These are phyloP conservation scores for Tortricodes alternella DNA, from an alignment of 2,888 invertebrate species.

Conservation along the genomic window DNA sequence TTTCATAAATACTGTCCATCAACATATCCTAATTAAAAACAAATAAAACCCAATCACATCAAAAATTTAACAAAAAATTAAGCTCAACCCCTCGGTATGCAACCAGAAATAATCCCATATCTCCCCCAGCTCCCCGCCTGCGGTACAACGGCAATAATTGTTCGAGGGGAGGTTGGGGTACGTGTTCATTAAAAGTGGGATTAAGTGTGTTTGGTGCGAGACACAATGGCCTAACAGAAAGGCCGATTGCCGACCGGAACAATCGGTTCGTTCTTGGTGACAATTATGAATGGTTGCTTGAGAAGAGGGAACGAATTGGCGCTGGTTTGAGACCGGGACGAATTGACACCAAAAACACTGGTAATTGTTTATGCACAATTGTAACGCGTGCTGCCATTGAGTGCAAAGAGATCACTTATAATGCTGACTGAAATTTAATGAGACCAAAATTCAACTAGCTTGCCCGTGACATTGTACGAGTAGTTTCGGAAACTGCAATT, in stretches of 20 bases:
- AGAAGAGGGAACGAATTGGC: slow-evolving; percentile 9
- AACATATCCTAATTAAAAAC: slow-evolving; percentile 23
- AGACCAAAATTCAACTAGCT: no score
- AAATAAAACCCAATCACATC: slow-evolving; percentile 22
- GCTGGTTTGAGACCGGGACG: background rate
- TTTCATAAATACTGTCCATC: background rate
- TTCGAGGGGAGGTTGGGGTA: slow-evolving; percentile 29
- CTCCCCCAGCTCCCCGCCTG: slow-evolving; percentile 22
- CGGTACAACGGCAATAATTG: slow-evolving; percentile 28
- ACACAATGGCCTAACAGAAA: background rate
- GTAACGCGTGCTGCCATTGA: background rate
- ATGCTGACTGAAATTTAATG: no score
- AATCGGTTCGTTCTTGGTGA: slow-evolving; percentile 10
- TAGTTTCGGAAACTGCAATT: no score
- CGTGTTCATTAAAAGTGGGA: slow-evolving; percentile 42
- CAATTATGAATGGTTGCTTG: no score
- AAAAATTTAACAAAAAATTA: slow-evolving; percentile 29
- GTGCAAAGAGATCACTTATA: no score
- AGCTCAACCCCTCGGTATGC: slow-evolving; percentile 16
- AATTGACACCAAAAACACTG: background rate
- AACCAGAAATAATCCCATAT: slow-evolving; percentile 21
- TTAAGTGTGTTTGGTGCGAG: slow-evolving; percentile 39
- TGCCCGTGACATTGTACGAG: no score
- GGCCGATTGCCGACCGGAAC: slow-evolving; percentile 13
- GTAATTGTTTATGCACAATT: background rate